A percentile compares a stretch with the other conserved stretches of the same genome.
phyloP scores from a whole-genome alignment of 2,888 invertebrate genomes.

The Laothoe populi region DNA sequence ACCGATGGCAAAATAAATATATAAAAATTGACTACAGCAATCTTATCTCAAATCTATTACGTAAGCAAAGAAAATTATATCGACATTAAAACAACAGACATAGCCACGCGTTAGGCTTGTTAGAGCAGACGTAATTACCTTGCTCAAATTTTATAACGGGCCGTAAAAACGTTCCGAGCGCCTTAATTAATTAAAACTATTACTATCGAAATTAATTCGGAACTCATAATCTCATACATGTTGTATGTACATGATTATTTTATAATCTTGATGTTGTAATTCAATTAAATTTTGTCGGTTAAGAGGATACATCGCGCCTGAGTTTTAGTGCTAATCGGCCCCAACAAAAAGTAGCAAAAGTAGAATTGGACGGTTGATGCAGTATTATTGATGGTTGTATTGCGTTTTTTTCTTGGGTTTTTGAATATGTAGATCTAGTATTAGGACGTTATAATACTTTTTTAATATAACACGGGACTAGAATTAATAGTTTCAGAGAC shows the following conservation, averaged over 20 bases:
- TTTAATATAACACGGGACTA: too few relatives aligned
- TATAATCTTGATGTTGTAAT: constrained; percentile 15
- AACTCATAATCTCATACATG: constrained; percentile 26
- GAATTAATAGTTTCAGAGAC: too few relatives aligned
- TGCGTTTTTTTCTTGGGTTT: too few relatives aligned
- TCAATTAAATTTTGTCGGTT: too few relatives aligned
- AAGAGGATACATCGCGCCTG: too few relatives aligned
- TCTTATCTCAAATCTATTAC: background rate
- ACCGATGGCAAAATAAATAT: background rate
- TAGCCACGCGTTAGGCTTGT: constrained; percentile 15
- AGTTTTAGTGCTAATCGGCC: too few relatives aligned
- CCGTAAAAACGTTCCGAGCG: constrained; percentile 28
- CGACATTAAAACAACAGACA: background rate
- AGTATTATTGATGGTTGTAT: too few relatives aligned
- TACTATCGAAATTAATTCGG: constrained; percentile 29
- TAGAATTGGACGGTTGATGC: too few relatives aligned
- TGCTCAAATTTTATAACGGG: constrained; percentile 31
- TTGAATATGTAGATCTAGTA: too few relatives aligned
- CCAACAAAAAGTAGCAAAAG: too few relatives aligned
- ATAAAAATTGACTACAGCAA: background rate
- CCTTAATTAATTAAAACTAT: constrained; percentile 31
- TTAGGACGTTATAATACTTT: too few relatives aligned
- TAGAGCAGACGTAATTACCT: constrained; percentile 24
- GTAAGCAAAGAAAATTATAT: background rate
- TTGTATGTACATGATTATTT: constrained; percentile 26